Percentiles rank a stretch among this genome's conserved stretches.
phyloP scores from a whole-genome alignment of 2,888 invertebrate genomes.

The Chelonus formosanus region DNA sequence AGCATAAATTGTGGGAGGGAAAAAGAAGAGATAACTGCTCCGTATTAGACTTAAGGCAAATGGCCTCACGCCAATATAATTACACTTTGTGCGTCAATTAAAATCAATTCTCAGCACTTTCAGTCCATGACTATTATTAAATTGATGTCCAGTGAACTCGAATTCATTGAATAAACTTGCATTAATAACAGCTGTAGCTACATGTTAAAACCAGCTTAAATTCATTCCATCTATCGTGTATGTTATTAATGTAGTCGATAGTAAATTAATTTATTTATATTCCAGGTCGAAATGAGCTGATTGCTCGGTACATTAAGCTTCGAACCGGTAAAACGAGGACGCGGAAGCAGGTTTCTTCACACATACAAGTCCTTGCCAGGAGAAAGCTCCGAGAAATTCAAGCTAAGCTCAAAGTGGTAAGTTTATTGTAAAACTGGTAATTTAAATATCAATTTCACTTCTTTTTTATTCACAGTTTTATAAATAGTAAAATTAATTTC shows the following conservation, averaged over 20 bases:
- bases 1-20: not conserved
- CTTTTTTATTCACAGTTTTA: too few relatives aligned
- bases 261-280: conserved; percentile 54
- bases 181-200: not conserved
- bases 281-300: conserved; percentile 99
- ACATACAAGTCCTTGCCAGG: conserved; percentile 99
- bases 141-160: conserved; percentile 18
- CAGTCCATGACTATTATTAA: conserved; percentile 22
- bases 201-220: not conserved
- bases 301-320: conserved; percentile 99
- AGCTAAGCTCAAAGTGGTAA: conserved; percentile 96
- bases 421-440: conserved; percentile 60
- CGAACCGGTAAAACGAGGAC: conserved; percentile 99
- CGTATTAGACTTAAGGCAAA: conserved; percentile 24
- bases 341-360: conserved; percentile 99
- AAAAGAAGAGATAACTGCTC: not conserved
- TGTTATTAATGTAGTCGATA: conserved; percentile 11
- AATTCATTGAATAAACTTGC: conserved; percentile 10
- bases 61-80: conserved; percentile 34
- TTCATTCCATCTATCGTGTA: not conserved
- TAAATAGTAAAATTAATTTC: too few relatives aligned
- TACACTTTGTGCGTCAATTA: conserved; percentile 36
- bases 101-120: conserved; percentile 35
- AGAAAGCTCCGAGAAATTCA: conserved; percentile 98
- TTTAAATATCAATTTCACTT: too few relatives aligned